Base-by-base conservation (phyloP, 2,888 invertebrate genomes). In the Phyllotreta striolata region DNA sequence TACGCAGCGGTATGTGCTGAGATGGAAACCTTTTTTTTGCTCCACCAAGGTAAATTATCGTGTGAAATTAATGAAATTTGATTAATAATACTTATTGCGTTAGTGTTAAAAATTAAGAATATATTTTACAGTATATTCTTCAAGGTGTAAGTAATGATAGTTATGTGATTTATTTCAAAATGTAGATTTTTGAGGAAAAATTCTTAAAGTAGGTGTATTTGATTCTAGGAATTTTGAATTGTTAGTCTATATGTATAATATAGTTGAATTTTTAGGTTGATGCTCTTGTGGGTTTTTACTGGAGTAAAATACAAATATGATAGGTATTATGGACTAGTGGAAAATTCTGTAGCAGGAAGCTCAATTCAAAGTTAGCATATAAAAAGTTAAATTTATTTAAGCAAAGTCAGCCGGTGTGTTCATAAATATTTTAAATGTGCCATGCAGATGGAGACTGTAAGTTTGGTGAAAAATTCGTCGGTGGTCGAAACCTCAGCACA, bases 1-100 rank as follows among this genome's bases (percentile, higher is more conserved):
- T 55, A 62, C 62, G 57, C 47, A 52, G 13, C 49, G 55, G 54
- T 38, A 38, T 14, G 13, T 55, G 41, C 34, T 43, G 55, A 43
- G 55, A 51, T 37, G n/a, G 47, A 8, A 12, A 14, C 1, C 35
- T 51, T 51, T 51, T 47, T 47, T 24, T 9, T 7, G 9, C 14
- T 44, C 14, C 3, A 1, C 9, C 37, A 5, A n/a, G 51, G 37
- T 37, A 51, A 51, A 51, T 51, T 51, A 12, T 51, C 51, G 51
- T 51, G 51, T 51, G 51, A 51, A 51, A 41, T 41, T 41, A 1
- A n/a, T 41, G 6, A 41, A 41, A 24, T 24, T 24, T 24, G 2
- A 24, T 24, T 24, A 24, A 24, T 24, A 24, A 41, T 41, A 41
- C 10, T n/a, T 44, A 44, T 44, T 44, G 44, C 7, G 5, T 10